These are phyloP conservation scores for Microhierax caerulescens DNA, from an alignment of 2,797 vertebrate genomes.

Conservation along the genomic window DNA sequence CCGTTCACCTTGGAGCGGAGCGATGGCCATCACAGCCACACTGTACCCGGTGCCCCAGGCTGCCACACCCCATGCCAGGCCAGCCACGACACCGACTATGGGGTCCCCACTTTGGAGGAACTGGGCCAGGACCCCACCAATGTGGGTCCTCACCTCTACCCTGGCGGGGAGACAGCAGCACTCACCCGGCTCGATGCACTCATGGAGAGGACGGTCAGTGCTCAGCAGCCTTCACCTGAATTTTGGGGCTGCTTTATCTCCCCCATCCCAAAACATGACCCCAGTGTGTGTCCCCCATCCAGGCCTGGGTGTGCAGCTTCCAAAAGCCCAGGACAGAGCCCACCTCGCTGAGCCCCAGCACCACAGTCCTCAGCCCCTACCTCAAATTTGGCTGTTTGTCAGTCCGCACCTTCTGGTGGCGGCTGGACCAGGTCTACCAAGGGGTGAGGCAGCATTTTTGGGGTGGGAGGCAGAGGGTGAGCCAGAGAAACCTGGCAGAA, in stretches of 20 bases:
- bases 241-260: background rate
- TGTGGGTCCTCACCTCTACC: slow-evolving; percentile 67
- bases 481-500: background rate
- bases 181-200: slow-evolving; percentile 72
- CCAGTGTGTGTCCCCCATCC: background rate
- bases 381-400: slow-evolving; percentile 80
- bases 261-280: background rate
- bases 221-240: fast-evolving
- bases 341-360: slow-evolving; percentile 80
- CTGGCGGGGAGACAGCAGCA: slow-evolving; percentile 76
- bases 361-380: slow-evolving; percentile 83
- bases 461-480: background rate
- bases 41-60: background rate
- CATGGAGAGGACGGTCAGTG: slow-evolving; percentile 73
- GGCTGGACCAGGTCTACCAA: slow-evolving; percentile 71
- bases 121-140: slow-evolving; percentile 54
- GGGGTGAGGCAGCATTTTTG: slow-evolving; percentile 64
- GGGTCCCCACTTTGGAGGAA: slow-evolving; percentile 70
- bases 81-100: background rate
- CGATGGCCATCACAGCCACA: background rate
- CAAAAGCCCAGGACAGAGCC: slow-evolving; percentile 82
- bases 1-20: background rate
- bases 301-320: slow-evolving; percentile 80
- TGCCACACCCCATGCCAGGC: slow-evolving; percentile 50
- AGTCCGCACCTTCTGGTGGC: slow-evolving; percentile 82